Evolutionary conservation across 1,140 invertebrate species (phyloP).

Genomic region (Zaprionus tsacasi): DNA sequence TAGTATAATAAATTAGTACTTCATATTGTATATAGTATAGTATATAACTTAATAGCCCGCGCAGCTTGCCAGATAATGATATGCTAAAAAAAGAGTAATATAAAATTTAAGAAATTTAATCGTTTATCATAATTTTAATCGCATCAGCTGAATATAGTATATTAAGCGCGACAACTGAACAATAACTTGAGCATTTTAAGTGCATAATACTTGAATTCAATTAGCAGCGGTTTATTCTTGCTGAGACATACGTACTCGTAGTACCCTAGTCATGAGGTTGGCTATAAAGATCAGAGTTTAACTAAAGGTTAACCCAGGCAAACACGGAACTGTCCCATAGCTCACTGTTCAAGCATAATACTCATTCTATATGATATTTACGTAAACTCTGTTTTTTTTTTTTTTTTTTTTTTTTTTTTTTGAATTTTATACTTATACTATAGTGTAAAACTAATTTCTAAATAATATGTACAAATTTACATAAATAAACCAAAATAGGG

Average conservation of each 20-base stretch:
- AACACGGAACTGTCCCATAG: constrained; percentile 5
- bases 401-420: too few species aligned
- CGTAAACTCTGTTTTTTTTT: background rate
- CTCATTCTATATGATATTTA: background rate
- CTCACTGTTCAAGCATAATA: background rate
- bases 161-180: background rate
- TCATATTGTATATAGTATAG: background rate
- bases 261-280: background rate
- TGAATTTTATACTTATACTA: too few species aligned
- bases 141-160: background rate
- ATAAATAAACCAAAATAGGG: too few species aligned
- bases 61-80: background rate
- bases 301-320: background rate
- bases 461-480: too few species aligned
- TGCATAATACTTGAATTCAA: background rate
- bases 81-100: too few species aligned
- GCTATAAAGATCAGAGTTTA: background rate
- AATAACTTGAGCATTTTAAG: background rate
- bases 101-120: too few species aligned
- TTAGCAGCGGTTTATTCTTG: background rate
- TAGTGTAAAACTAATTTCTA: too few species aligned
- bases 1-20: background rate
- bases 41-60: background rate
- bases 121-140: background rate
- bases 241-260: too few species aligned